A percentile compares a stretch with the other conserved stretches of the same genome.
These are phyloP conservation scores for Orthosia incerta DNA, from an alignment of 2,888 invertebrate species.

Conservation along the genomic window DNA sequence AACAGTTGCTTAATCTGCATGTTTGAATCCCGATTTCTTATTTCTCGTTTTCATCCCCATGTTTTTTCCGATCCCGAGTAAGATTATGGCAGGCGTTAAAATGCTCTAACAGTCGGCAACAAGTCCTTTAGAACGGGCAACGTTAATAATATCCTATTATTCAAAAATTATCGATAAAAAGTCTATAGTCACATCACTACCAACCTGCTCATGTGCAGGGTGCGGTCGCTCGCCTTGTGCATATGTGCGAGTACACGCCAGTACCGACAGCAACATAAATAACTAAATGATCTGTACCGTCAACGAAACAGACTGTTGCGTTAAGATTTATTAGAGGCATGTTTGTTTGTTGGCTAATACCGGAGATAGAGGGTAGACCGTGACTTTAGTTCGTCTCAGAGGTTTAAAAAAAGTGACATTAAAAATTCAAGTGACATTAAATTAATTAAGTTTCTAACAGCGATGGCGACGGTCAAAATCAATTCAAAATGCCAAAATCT, in stretches of 20 bases:
- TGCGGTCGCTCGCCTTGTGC: constrained; percentile 80
- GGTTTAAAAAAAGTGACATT: not conserved
- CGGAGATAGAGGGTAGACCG: not conserved
- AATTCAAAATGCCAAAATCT: too few species aligned
- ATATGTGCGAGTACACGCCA: constrained; percentile 68
- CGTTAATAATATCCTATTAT: not conserved
- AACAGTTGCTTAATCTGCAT: too few species aligned
- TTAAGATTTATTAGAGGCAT: not conserved
- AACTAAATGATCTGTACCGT: constrained; percentile 36
- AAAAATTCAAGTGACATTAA: too few species aligned
- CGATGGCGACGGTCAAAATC: too few species aligned
- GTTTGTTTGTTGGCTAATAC: not conserved
- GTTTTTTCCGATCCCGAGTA: not conserved
- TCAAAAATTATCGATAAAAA: constrained; percentile 41
- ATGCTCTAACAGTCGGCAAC: not conserved
- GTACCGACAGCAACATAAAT: constrained; percentile 65
- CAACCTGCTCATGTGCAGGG: constrained; percentile 70
- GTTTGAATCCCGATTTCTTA: too few species aligned
- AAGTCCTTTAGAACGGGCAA: not conserved
- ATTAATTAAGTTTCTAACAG: too few species aligned
- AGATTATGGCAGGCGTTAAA: not conserved
- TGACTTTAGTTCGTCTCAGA: not conserved
- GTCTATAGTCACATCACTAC: constrained; percentile 61
- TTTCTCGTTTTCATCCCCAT: too few species aligned
- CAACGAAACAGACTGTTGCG: not conserved